Percentiles rank a stretch among this genome's conserved stretches.
phyloP scores from a whole-genome alignment of 2,888 invertebrate species.

The Cremastinae sp. region DNA sequence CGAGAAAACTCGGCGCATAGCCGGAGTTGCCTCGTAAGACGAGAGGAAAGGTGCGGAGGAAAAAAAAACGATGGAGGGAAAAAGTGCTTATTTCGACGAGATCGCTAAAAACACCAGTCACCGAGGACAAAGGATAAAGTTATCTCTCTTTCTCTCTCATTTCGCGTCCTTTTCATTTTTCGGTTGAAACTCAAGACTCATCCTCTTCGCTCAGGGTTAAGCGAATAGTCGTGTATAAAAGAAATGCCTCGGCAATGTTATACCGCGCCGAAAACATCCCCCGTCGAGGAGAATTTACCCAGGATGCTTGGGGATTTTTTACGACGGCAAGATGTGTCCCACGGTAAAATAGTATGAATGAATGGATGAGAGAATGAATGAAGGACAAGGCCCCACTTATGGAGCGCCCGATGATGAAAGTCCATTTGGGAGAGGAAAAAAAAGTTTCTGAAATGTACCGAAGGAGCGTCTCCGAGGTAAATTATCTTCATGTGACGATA shows the following conservation, averaged over 20 bases:
- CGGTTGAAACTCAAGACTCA: slow-evolving; percentile 64
- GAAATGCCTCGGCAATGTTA: slow-evolving; percentile 48
- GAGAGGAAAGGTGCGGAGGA: slow-evolving; percentile 15
- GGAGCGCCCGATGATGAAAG: not conserved
- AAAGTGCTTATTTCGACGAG: slow-evolving; percentile 43
- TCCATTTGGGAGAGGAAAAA: not conserved
- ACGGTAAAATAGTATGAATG: not conserved
- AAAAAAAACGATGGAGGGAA: too few species aligned
- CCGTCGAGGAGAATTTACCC: slow-evolving; percentile 30
- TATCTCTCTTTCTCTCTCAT: slow-evolving; percentile 18
- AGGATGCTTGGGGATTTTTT: slow-evolving; percentile 7
- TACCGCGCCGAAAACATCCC: slow-evolving; percentile 4
- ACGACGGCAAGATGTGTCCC: not conserved
- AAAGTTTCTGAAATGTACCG: too few species aligned
- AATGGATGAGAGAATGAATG: slow-evolving; percentile 15
- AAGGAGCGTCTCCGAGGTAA: not conserved
- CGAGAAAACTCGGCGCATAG: slow-evolving; percentile 32
- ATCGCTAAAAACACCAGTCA: slow-evolving; percentile 50
- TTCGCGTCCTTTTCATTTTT: slow-evolving; percentile 14
- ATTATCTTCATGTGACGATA: too few species aligned
- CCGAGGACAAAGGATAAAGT: slow-evolving; percentile 34
- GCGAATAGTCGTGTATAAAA: slow-evolving; percentile 73
- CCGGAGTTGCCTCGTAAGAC: slow-evolving; percentile 11
- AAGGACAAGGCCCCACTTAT: slow-evolving; percentile 3
- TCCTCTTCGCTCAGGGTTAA: slow-evolving; percentile 66